phyloP scores from a whole-genome alignment of 2,888 invertebrate species.

The Diploptera punctata region DNA sequence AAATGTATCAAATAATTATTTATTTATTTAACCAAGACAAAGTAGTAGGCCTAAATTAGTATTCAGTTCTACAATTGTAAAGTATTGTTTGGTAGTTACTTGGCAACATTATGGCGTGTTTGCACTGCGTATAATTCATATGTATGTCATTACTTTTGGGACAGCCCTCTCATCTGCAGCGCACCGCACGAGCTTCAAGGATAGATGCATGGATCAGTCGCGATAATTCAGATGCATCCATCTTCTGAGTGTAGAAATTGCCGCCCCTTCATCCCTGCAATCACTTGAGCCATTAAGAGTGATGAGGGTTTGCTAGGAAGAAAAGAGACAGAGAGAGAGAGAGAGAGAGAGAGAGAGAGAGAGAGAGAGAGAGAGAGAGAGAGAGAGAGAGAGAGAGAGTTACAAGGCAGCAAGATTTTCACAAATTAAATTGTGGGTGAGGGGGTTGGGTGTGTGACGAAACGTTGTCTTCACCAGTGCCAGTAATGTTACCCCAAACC shows the following conservation, averaged over 20 bases:
- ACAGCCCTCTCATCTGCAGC: too few relatives aligned
- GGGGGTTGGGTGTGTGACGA: constrained; percentile 18
- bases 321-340: too few relatives aligned
- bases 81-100: too few relatives aligned
- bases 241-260: not conserved
- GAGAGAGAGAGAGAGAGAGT: constrained; percentile 4
- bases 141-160: too few relatives aligned
- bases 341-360: not conserved
- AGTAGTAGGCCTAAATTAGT: too few relatives aligned
- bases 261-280: constrained; percentile 31
- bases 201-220: constrained; percentile 23
- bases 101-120: too few relatives aligned
- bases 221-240: constrained; percentile 32
- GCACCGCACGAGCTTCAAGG: too few relatives aligned
- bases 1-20: too few relatives aligned
- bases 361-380: not conserved
- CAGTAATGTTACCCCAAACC: not conserved
- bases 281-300: constrained; percentile 36
- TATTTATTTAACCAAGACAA: too few relatives aligned
- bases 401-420: constrained; percentile 41
- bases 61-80: too few relatives aligned
- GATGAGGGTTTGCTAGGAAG: constrained; percentile 23
- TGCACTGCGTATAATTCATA: too few relatives aligned
- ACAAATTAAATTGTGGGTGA: constrained; percentile 40
- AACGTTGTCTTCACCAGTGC: constrained; percentile 7